phyloP scores from a whole-genome alignment of 2,797 vertebrate genomes.

The Parotocinclus haroldoi region DNA sequence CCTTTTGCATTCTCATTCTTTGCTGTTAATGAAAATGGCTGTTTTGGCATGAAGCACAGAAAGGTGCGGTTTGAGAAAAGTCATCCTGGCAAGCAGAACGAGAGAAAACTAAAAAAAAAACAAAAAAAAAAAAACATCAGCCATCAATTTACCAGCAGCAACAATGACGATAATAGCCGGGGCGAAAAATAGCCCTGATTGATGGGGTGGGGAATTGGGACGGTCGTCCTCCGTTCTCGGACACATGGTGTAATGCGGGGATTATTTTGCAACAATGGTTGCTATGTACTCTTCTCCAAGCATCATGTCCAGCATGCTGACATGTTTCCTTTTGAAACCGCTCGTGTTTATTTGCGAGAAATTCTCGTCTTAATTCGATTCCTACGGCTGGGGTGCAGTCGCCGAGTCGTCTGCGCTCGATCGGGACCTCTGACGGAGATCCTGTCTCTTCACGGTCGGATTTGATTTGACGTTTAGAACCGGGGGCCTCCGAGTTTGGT shows the following conservation, averaged over 20 bases:
- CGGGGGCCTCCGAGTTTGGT: too few species aligned
- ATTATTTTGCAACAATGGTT: background rate
- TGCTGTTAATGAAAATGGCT: too few species aligned
- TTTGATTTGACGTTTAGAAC: too few species aligned
- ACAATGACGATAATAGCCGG: background rate
- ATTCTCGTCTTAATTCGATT: background rate
- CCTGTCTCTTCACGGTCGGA: too few species aligned
- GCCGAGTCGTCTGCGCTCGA: background rate
- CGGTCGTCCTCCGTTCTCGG: background rate
- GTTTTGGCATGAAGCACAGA: too few species aligned
- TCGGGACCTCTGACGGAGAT: slow-evolving; percentile 3
- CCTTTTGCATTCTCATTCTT: too few species aligned
- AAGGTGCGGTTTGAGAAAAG: too few species aligned
- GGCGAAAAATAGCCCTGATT: background rate
- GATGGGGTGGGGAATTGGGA: background rate
- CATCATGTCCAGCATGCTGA: background rate
- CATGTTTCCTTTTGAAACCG: background rate
- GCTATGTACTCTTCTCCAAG: background rate
- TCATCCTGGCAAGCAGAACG: too few species aligned
- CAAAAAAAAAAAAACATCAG: background rate
- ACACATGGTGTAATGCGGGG: background rate
- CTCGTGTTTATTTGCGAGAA: background rate
- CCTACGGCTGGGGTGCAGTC: background rate
- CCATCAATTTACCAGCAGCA: background rate
- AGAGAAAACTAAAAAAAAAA: too few species aligned